A percentile compares a stretch with the other conserved stretches of the same genome.
phyloP scores from a whole-genome alignment of 2,113 vertebrate genomes.

The Sisor rabdophorus region DNA sequence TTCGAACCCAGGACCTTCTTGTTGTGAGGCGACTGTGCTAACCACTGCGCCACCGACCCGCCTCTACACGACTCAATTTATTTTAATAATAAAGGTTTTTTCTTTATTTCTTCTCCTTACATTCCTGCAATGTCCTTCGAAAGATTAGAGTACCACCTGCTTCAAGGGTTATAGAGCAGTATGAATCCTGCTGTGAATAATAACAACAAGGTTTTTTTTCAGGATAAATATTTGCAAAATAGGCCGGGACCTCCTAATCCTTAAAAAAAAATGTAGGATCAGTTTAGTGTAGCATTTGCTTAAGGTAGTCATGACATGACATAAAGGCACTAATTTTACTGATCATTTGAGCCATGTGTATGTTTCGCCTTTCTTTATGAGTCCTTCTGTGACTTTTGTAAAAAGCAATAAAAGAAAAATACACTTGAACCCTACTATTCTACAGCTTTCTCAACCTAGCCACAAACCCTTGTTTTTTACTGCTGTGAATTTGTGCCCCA shows the following conservation, averaged over 20 bases:
- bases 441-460: slow-evolving; percentile 25
- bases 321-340: slow-evolving; percentile 9
- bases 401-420: slow-evolving; percentile 25
- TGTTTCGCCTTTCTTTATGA: neutral
- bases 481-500: slow-evolving; percentile 39
- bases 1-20: no score
- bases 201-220: neutral
- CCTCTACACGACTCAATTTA: no score
- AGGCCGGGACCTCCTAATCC: neutral
- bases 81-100: no score
- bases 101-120: slow-evolving; percentile 1
- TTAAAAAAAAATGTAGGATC: neutral
- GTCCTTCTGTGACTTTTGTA: slow-evolving; percentile 11
- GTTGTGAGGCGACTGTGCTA: no score
- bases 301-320: slow-evolving; percentile 24
- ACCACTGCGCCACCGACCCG: no score
- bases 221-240: slow-evolving; percentile 2
- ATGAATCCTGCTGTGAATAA: slow-evolving; percentile 7
- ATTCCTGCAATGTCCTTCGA: slow-evolving; percentile 2
- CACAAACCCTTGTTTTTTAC: slow-evolving; percentile 41
- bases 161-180: neutral
- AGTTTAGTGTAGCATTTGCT: neutral
- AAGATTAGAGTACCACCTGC: neutral
- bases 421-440: slow-evolving; percentile 29
- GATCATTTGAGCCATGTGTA: slow-evolving; percentile 4